phyloP scores from a whole-genome alignment of 2,113 vertebrate species.

The Burhinus bistriatus region DNA sequence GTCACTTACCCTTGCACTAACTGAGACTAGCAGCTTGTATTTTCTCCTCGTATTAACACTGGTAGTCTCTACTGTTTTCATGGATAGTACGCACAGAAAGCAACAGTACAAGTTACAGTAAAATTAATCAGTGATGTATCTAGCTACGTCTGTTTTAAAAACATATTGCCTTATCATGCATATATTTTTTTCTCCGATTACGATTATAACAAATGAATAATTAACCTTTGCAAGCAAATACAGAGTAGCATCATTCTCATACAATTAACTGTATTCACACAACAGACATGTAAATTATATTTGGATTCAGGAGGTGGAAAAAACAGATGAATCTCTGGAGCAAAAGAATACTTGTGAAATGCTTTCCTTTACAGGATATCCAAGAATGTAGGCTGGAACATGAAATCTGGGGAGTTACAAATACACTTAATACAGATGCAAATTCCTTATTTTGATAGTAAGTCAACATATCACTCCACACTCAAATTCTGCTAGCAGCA shows the following conservation, averaged over 20 bases:
- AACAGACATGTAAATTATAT: background rate
- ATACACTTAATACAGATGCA: background rate
- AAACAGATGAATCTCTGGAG: background rate
- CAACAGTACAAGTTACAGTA: background rate
- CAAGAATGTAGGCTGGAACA: background rate
- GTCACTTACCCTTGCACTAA: background rate
- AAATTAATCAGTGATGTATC: background rate
- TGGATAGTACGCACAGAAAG: background rate
- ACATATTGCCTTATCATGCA: background rate
- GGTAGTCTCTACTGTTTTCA: background rate
- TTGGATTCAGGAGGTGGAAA: background rate
- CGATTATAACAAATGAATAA: background rate
- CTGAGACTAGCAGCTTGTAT: slow-evolving; percentile 30
- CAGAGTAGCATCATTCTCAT: background rate
- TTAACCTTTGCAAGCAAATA: background rate
- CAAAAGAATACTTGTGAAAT: background rate
- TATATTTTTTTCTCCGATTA: background rate
- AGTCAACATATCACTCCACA: background rate
- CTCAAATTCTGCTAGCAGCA: background rate
- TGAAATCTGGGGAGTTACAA: background rate
- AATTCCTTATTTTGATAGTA: background rate
- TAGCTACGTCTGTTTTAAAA: background rate
- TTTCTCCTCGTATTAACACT: background rate
- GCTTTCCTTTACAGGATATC: background rate
- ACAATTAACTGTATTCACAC: background rate